A percentile compares a stretch with the other conserved stretches of the same genome.
Conservation (phyloP, 1,140 invertebrate genomes). For the Eupeodes corollae region DNA sequence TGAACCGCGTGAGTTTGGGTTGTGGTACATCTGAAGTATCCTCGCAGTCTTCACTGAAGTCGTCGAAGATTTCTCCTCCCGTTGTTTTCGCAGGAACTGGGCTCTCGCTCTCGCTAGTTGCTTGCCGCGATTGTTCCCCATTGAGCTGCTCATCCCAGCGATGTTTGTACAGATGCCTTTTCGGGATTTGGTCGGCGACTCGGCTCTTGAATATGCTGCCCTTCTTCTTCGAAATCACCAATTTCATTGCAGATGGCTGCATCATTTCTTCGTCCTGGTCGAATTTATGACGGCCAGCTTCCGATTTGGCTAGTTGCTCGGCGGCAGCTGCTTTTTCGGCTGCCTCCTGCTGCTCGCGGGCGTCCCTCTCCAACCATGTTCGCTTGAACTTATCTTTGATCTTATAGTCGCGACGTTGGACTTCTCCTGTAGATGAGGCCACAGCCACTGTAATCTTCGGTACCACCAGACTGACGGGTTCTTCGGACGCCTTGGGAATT, state of each 20-base stretch:
- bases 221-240: constrained; percentile 64
- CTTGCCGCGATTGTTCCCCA: constrained; percentile 7
- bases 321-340: constrained; percentile 5
- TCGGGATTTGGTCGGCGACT: constrained; percentile 56
- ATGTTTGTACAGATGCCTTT: constrained; percentile 72
- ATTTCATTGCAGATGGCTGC: constrained; percentile 40
- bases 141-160: constrained; percentile 64
- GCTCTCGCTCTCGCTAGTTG: not conserved
- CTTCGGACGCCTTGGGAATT: constrained; percentile 17
- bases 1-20: constrained; percentile 19
- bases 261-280: constrained; percentile 29
- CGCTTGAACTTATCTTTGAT: constrained; percentile 36
- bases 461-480: not conserved
- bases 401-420: constrained; percentile 29
- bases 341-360: not conserved
- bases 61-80: constrained; percentile 23
- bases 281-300: constrained; percentile 23
- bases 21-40: constrained; percentile 1
- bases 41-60: constrained; percentile 17
- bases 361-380: constrained; percentile 11
- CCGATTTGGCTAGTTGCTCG: not conserved
- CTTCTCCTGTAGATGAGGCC: constrained; percentile 20
- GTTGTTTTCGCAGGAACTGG: not conserved
- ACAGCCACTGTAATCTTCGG: not conserved
- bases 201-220: constrained; percentile 84